A percentile compares a stretch with the other conserved stretches of the same genome.
phyloP scores from a whole-genome alignment of 2,113 vertebrate species.

The Amphiprion ocellaris region DNA sequence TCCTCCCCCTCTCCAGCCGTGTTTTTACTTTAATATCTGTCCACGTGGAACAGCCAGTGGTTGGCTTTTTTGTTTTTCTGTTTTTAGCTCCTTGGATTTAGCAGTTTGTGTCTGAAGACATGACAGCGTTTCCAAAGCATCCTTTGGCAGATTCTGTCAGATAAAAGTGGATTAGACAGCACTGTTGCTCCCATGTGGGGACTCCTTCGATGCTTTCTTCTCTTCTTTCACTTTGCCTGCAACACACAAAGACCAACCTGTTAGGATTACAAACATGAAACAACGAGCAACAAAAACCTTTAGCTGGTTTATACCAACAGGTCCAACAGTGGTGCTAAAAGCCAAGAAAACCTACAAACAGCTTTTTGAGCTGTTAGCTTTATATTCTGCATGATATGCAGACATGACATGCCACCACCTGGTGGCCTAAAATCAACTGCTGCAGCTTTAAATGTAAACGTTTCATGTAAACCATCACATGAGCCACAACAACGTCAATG shows the following conservation, averaged over 20 bases:
- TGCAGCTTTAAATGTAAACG: not conserved
- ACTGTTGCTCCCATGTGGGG: conserved; percentile 57
- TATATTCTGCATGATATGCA: not conserved
- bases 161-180: conserved; percentile 50
- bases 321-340: not conserved
- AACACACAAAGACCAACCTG: conserved; percentile 62
- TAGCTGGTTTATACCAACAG: conserved; percentile 6
- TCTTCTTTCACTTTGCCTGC: conserved; percentile 57
- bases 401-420: not conserved
- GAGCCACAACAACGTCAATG: conserved; percentile 2
- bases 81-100: conserved; percentile 75
- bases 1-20: conserved; percentile 52
- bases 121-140: conserved; percentile 58
- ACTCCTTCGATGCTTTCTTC: conserved; percentile 28
- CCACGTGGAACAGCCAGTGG: conserved; percentile 45
- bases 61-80: conserved; percentile 49
- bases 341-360: not conserved
- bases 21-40: conserved; percentile 57
- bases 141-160: conserved; percentile 51
- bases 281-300: not conserved
- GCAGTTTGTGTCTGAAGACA: conserved; percentile 56
- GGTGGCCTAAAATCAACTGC: not conserved
- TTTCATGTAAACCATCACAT: conserved; percentile 8
- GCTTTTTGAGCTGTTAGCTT: not conserved
- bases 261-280: conserved; percentile 32